phyloP scores from a whole-genome alignment of 2,797 vertebrate genomes.

The Syngnathus acus region DNA sequence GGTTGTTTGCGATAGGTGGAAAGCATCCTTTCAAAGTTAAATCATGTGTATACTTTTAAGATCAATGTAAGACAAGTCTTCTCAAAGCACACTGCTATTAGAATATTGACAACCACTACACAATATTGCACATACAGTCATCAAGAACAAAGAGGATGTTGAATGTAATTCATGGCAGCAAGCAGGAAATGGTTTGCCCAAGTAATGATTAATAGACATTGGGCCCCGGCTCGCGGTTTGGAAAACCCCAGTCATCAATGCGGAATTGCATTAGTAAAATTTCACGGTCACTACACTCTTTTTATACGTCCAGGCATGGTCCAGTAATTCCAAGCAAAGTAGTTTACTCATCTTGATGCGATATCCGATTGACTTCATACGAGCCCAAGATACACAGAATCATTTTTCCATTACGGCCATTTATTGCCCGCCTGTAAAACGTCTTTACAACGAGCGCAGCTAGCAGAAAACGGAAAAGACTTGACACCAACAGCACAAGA shows the following conservation, averaged over 20 bases:
- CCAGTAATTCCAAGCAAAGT: constrained; percentile 10
- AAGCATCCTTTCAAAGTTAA: too few species aligned
- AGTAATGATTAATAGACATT: neutral
- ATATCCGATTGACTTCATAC: constrained; percentile 10
- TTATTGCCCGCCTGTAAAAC: constrained; percentile 23
- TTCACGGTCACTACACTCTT: constrained; percentile 14
- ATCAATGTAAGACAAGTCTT: too few species aligned
- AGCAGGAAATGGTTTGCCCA: neutral
- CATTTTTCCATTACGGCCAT: constrained; percentile 17
- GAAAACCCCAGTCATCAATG: neutral
- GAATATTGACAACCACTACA: neutral
- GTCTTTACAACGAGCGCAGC: constrained; percentile 13
- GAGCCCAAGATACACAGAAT: constrained; percentile 10
- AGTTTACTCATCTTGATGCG: constrained; percentile 11
- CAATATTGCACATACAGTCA: neutral
- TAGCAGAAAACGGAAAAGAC: constrained; percentile 8
- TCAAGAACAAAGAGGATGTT: neutral
- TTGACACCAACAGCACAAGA: constrained; percentile 7
- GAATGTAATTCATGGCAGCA: neutral
- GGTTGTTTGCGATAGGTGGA: too few species aligned
- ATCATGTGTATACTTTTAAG: too few species aligned
- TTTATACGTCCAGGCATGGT: constrained; percentile 2
- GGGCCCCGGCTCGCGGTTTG: neutral
- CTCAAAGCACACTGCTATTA: too few species aligned
- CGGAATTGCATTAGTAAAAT: constrained; percentile 5